phyloP scores from a whole-genome alignment of 1,140 invertebrate species.

The Pseudomyrmex dendroicus region DNA sequence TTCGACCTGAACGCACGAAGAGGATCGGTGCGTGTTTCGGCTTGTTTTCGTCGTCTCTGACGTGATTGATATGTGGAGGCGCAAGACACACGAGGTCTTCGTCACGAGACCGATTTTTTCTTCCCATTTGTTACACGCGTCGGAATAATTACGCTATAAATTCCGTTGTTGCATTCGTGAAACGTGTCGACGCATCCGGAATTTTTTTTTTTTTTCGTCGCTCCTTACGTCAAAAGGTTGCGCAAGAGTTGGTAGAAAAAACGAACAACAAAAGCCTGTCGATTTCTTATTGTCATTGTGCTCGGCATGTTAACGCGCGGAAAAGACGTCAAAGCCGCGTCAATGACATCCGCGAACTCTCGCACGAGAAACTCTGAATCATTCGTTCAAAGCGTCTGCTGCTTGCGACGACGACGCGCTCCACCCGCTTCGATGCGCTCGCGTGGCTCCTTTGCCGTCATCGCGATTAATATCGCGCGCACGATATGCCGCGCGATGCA shows the following conservation, averaged over 20 bases:
- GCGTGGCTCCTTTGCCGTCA: slow-evolving; percentile 29
- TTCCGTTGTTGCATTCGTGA: no score
- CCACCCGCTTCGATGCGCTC: neutral
- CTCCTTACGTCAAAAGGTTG: neutral
- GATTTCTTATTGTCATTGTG: no score
- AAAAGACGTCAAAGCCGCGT: neutral
- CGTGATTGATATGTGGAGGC: no score
- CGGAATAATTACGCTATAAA: no score
- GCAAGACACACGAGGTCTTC: no score
- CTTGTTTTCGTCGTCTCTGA: no score
- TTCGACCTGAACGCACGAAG: no score
- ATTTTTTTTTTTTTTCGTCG: neutral
- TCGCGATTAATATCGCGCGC: slow-evolving; percentile 42
- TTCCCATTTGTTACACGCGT: no score
- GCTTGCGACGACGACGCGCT: neutral
- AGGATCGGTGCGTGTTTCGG: no score
- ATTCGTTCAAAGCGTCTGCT: slow-evolving; percentile 43
- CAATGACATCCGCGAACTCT: slow-evolving; percentile 29
- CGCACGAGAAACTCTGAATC: slow-evolving; percentile 41
- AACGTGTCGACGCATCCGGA: neutral
- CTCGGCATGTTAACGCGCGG: no score
- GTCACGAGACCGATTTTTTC: no score
- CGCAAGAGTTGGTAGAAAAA: neutral
- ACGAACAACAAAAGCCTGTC: no score
- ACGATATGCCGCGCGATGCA: slow-evolving; percentile 1